Evolutionary conservation across 2,888 invertebrate species (phyloP).

Genomic region (Pseudeuparius sepicola): DNA sequence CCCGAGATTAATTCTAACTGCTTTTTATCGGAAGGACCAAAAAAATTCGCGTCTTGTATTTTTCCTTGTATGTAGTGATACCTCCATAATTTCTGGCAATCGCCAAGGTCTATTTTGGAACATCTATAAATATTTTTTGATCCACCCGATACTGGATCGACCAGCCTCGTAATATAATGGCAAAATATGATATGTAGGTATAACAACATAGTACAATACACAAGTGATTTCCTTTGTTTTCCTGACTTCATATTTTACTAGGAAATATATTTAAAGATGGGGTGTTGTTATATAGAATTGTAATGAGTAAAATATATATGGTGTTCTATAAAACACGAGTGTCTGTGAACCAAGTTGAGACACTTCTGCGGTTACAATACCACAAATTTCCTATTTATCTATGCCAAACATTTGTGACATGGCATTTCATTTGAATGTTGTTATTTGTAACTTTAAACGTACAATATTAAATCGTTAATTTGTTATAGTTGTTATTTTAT

Average conservation of each 20-base stretch:
- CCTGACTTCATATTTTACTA: constrained; percentile 23
- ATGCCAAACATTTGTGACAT: constrained; percentile 33
- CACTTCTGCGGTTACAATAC: constrained; percentile 18
- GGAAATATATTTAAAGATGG: constrained; percentile 25
- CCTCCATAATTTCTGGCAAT: too few relatives aligned
- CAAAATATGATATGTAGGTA: too few relatives aligned
- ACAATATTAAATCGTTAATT: constrained; percentile 39
- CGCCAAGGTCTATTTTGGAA: too few relatives aligned
- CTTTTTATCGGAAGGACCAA: too few relatives aligned
- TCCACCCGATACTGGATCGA: too few relatives aligned
- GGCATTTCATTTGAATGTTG: constrained; percentile 39
- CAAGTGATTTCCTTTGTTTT: too few relatives aligned
- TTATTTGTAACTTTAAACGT: constrained; percentile 40
- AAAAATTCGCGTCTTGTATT: too few relatives aligned
- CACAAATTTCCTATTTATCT: constrained; percentile 27
- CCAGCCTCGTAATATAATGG: too few relatives aligned
- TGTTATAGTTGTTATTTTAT: constrained; percentile 41
- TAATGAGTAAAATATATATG: constrained; percentile 2
- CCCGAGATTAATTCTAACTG: too few relatives aligned
- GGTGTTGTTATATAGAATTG: constrained; percentile 27
- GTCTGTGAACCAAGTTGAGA: constrained; percentile 18
- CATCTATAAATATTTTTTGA: too few relatives aligned
- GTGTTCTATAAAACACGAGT: constrained; percentile 17
- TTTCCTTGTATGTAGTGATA: too few relatives aligned
- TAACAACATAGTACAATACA: too few relatives aligned